Base-by-base conservation (phyloP, 2,888 invertebrate genomes). In the Polydesmus complanatus region DNA sequence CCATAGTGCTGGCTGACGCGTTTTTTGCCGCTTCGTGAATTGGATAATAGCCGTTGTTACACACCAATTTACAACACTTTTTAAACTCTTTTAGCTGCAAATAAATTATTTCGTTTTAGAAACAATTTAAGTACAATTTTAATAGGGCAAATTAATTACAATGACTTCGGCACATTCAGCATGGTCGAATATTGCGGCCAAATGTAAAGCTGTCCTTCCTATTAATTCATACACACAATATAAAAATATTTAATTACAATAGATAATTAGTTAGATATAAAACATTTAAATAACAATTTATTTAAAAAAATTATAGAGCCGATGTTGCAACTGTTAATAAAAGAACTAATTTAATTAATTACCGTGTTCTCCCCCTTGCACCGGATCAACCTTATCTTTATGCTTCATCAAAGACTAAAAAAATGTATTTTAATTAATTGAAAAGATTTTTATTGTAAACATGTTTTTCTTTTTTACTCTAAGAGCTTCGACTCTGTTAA, bases 1-100 rank as follows among this genome's bases (percentile, higher is more conserved):
- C 87, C 81, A 92, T 82, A 11, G 88, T 87, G 68, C 84, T 81
- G 0, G 88, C 87, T 3, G 90, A 86, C 14, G 90, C 90, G 76
- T 89, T 88, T 71, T 88, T 89, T 2, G 91, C 90, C 1, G 92
- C 92, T 69, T 89, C 85, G 73, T 92, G 92, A 65, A 92, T 89
- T 0, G 92, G 90, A 72, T 88, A 90, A 74, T 88, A 90, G 14
- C 91, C 91, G 77, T 89, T 88, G 75, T 88, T 85, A 74, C 89
- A 90, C 1, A 86, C 83, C 64, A 78, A 80, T 69, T 86, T 83
- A 58, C 87, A 85, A 70, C 83, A 82, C 50, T 87, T 88, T 63
- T 83, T 86, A 68, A 88, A 80, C 67, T 88, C 84, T 50, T 83
- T 83, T 67, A 91, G 83, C 91, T 91, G 70, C 55, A 75, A 70